Conservation (phyloP, 2,113 vertebrate species). For the Furnarius figulus region DNA sequence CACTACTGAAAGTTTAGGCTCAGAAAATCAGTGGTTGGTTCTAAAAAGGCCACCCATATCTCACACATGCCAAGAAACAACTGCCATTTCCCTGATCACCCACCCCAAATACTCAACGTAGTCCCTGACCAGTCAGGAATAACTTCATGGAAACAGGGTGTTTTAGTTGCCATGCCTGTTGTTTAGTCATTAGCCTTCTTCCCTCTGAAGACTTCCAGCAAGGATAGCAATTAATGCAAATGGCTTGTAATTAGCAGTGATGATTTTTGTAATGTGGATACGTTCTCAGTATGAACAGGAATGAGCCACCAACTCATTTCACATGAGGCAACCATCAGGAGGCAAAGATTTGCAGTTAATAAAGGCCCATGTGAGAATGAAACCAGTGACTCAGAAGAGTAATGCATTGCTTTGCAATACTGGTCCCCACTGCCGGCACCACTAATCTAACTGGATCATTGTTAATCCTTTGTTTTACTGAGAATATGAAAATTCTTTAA, state of each 20-base stretch:
- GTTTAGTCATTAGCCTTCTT: constrained; percentile 28
- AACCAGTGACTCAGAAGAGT: constrained; percentile 43
- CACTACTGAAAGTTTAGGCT: not conserved
- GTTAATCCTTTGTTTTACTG: constrained; percentile 40
- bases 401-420: constrained; percentile 19
- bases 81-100: not conserved
- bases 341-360: constrained; percentile 41
- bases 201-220: constrained; percentile 8
- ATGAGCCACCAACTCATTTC: constrained; percentile 56
- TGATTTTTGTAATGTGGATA: constrained; percentile 44
- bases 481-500: constrained; percentile 14
- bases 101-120: not conserved
- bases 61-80: not conserved
- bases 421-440: not conserved
- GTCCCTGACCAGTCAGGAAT: not conserved
- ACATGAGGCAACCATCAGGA: constrained; percentile 45
- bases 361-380: constrained; percentile 17
- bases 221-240: constrained; percentile 53
- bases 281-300: constrained; percentile 25
- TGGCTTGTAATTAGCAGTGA: constrained; percentile 55
- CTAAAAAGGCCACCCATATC: not conserved
- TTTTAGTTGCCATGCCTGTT: not conserved
- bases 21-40: not conserved
- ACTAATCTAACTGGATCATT: constrained; percentile 42
- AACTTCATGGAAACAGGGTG: not conserved